These are phyloP conservation scores for Candoia aspera DNA, from an alignment of 2,113 vertebrate species.

Conservation along the genomic window DNA sequence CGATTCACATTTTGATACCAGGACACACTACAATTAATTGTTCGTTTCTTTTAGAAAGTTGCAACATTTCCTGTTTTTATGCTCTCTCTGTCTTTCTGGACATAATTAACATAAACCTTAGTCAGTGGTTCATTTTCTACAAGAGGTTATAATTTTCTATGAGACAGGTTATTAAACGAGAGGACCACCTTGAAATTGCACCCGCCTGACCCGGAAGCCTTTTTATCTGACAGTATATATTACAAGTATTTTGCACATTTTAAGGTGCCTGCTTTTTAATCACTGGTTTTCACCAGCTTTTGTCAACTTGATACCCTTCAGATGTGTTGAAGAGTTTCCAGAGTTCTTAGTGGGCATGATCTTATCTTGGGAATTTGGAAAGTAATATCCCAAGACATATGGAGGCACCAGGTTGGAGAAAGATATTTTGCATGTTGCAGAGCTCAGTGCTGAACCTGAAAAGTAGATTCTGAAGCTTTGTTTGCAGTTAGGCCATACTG, in stretches of 20 bases:
- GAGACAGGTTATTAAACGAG: neutral
- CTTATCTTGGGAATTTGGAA: neutral
- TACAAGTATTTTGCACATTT: neutral
- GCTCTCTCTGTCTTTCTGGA: conserved; percentile 6
- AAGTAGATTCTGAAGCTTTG: neutral
- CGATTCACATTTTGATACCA: neutral
- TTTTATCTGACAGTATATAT: neutral
- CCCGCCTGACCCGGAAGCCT: neutral
- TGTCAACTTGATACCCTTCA: neutral
- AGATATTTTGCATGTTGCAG: neutral
- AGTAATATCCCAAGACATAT: neutral
- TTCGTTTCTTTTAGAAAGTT: conserved; percentile 14
- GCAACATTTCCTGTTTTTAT: conserved; percentile 35
- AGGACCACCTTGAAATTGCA: neutral
- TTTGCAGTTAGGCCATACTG: neutral
- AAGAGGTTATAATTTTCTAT: neutral
- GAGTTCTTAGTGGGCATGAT: neutral
- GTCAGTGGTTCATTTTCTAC: neutral
- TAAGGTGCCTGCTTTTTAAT: neutral
- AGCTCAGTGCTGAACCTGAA: neutral
- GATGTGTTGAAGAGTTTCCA: neutral
- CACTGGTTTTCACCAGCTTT: neutral
- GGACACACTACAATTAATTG: conserved; percentile 32
- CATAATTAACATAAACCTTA: neutral
- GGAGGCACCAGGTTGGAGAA: neutral